These are phyloP conservation scores for Taxidea taxus DNA, from an alignment of 2,113 vertebrate species.

Conservation along the genomic window DNA sequence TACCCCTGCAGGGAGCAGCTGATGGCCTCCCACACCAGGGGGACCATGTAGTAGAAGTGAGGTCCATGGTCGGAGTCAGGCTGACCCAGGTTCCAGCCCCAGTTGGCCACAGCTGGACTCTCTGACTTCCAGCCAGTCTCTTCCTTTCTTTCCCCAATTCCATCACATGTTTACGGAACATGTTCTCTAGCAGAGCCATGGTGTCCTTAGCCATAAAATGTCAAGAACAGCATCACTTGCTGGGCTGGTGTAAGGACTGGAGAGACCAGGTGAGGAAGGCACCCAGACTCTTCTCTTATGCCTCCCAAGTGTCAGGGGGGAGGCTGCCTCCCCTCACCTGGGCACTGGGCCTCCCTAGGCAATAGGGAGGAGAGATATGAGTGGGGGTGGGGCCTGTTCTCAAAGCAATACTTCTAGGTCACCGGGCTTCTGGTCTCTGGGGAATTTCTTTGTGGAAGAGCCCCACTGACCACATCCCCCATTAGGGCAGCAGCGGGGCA, in stretches of 20 bases:
- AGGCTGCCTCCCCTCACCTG: background rate
- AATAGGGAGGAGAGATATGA: background rate
- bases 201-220: background rate
- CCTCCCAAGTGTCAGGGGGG: background rate
- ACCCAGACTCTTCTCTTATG: background rate
- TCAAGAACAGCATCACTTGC: background rate
- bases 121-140: background rate
- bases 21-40: background rate
- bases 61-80: background rate
- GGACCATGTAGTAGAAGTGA: background rate
- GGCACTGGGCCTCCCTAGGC: background rate
- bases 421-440: conserved; percentile 20
- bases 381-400: background rate
- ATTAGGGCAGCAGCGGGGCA: background rate
- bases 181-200: background rate
- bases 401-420: conserved; percentile 2
- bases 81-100: background rate
- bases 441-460: conserved; percentile 62
- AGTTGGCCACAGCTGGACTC: background rate
- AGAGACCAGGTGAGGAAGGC: background rate
- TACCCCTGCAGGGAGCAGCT: background rate
- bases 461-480: conserved; percentile 18
- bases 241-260: background rate
- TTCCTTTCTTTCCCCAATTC: background rate
- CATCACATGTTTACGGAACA: background rate